Conservation (phyloP, 2,888 invertebrate genomes). For the Mythimna vitellina region DNA sequence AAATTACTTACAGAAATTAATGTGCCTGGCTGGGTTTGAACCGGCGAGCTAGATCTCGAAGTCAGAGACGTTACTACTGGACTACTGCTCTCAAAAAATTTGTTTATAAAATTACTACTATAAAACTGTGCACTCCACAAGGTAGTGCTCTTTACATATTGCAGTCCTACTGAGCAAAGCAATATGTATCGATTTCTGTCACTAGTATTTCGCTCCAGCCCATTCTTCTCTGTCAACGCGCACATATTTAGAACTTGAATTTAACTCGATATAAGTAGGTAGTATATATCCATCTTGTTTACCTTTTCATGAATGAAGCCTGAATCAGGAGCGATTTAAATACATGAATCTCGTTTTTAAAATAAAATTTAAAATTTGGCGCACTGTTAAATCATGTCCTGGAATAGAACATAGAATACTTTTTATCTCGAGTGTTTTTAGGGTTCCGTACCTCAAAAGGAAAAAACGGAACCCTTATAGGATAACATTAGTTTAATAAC, state of each 20-base stretch:
- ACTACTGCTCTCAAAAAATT: no score
- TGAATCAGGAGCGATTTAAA: slow-evolving; percentile 18
- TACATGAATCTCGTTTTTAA: not conserved
- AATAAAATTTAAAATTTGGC: not conserved
- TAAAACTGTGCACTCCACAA: slow-evolving; percentile 4
- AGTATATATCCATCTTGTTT: slow-evolving; percentile 22
- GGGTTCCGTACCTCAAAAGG: no score
- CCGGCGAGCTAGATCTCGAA: no score
- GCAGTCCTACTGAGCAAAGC: slow-evolving; percentile 11
- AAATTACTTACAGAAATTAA: no score
- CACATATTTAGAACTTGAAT: slow-evolving; percentile 38
- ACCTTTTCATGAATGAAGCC: not conserved
- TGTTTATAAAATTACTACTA: not conserved
- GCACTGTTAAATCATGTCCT: no score
- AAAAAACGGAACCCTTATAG: no score
- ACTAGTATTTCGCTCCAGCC: slow-evolving; percentile 21
- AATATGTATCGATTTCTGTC: slow-evolving; percentile 56
- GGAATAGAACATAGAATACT: no score
- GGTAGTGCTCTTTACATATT: slow-evolving; percentile 32
- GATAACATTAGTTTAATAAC: no score
- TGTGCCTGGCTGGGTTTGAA: no score
- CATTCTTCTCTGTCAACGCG: slow-evolving; percentile 50
- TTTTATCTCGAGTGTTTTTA: no score
- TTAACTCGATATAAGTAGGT: slow-evolving; percentile 10
- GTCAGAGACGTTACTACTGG: no score